These are phyloP conservation scores for Cephus spinipes DNA, from an alignment of 2,888 invertebrate species.

Conservation along the genomic window DNA sequence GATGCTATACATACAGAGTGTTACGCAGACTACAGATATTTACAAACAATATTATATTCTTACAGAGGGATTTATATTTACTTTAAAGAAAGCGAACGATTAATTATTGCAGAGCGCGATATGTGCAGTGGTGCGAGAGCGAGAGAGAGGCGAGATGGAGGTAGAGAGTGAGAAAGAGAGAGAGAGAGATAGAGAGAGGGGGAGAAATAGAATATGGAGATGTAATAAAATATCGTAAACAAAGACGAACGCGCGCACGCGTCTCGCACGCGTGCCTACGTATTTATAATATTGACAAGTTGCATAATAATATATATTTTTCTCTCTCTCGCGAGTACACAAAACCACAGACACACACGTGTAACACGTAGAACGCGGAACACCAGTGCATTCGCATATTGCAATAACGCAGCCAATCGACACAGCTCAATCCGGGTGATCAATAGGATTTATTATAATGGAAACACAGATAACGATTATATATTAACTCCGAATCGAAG, in stretches of 20 bases:
- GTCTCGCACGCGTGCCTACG: not conserved
- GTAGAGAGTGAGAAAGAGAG: conserved; percentile 15
- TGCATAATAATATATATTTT: conserved; percentile 57
- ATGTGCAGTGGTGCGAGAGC: conserved; percentile 52
- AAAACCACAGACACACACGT: not conserved
- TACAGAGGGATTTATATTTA: conserved; percentile 67
- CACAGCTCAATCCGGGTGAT: conserved; percentile 56
- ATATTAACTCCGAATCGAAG: conserved; percentile 13
- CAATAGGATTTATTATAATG: conserved; percentile 63
- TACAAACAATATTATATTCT: conserved; percentile 67
- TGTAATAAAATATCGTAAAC: not conserved
- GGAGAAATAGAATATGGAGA: conserved; percentile 10
- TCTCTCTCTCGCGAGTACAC: conserved; percentile 38
- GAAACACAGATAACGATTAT: conserved; percentile 8
- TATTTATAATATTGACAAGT: conserved; percentile 3
- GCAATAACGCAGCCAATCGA: conserved; percentile 63
- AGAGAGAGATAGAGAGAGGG: not conserved
- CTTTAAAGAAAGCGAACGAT: conserved; percentile 46
- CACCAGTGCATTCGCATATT: conserved; percentile 48
- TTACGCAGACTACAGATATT: conserved; percentile 68
- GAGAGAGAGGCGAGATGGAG: conserved; percentile 12
- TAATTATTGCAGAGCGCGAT: conserved; percentile 57
- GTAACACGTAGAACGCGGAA: conserved; percentile 11
- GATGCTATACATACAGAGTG: conserved; percentile 65
- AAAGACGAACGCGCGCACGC: not conserved